These are phyloP conservation scores for Coluber constrictor DNA, from an alignment of 2,797 vertebrate genomes.

Conservation along the genomic window DNA sequence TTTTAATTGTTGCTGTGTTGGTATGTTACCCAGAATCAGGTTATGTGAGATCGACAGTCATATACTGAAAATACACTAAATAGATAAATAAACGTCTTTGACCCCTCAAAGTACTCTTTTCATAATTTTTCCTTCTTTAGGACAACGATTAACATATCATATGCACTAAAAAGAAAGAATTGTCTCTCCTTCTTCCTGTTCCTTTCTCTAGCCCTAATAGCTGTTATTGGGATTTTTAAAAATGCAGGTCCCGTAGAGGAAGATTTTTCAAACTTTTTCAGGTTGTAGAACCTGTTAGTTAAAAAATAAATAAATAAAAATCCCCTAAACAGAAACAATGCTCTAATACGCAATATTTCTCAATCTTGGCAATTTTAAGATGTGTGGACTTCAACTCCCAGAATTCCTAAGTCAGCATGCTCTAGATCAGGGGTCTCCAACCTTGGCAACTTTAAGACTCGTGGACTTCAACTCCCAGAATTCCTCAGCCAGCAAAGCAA, in stretches of 20 bases:
- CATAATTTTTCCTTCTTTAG: background rate
- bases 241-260: background rate
- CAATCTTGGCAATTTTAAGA: background rate
- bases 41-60: background rate
- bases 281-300: background rate
- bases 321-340: background rate
- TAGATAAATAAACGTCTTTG: background rate
- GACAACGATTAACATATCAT: background rate
- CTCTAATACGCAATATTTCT: background rate
- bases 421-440: background rate
- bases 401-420: background rate
- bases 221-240: background rate
- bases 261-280: background rate
- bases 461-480: no score
- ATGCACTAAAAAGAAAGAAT: background rate
- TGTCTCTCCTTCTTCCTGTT: background rate
- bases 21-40: background rate
- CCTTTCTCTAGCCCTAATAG: background rate
- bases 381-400: background rate
- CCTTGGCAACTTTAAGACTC: no score
- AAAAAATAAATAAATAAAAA: background rate
- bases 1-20: background rate
- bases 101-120: background rate
- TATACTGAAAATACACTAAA: background rate
- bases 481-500: no score